Percentiles rank a stretch among this genome's conserved stretches.
Conservation (phyloP, 2,888 invertebrate species). For the Pristionchus exspectatus region DNA sequence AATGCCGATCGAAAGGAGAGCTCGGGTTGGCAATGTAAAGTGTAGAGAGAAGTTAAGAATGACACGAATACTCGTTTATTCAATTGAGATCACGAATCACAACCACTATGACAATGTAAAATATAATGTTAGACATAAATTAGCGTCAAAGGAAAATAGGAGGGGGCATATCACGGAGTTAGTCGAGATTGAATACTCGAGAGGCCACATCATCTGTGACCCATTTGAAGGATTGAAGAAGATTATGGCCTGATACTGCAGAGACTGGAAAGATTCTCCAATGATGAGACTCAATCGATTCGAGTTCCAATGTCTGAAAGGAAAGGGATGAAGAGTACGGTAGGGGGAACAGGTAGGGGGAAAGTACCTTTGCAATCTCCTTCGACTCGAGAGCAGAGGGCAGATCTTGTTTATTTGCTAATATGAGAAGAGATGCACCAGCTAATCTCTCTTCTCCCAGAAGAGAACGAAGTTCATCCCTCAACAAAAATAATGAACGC, state of each 20-base stretch:
- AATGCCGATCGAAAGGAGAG: constrained; percentile 50
- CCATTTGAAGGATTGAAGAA: constrained; percentile 96
- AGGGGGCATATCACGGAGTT: constrained; percentile 46
- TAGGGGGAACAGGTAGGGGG: not conserved
- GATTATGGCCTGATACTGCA: constrained; percentile 92
- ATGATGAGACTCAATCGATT: constrained; percentile 94
- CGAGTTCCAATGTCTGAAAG: constrained; percentile 88
- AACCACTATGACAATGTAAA: constrained; percentile 46
- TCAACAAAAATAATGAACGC: not conserved
- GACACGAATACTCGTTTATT: constrained; percentile 53
- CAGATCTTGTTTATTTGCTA: constrained; percentile 94
- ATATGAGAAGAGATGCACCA: constrained; percentile 94
- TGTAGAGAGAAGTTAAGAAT: not conserved
- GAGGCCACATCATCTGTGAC: constrained; percentile 90
- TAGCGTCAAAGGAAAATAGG: not conserved
- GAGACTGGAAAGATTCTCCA: constrained; percentile 97
- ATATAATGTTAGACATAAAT: constrained; percentile 16
- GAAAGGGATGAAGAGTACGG: constrained; percentile 1
- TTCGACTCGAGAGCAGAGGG: constrained; percentile 90
- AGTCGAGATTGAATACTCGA: constrained; percentile 73
- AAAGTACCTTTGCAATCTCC: constrained; percentile 87
- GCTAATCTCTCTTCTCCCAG: constrained; percentile 94
- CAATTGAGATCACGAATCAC: constrained; percentile 53
- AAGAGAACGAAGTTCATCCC: constrained; percentile 80
- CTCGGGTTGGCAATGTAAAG: constrained; percentile 38